Conservation (phyloP, 2,888 invertebrate species). For the Drosophila demipolita region DNA sequence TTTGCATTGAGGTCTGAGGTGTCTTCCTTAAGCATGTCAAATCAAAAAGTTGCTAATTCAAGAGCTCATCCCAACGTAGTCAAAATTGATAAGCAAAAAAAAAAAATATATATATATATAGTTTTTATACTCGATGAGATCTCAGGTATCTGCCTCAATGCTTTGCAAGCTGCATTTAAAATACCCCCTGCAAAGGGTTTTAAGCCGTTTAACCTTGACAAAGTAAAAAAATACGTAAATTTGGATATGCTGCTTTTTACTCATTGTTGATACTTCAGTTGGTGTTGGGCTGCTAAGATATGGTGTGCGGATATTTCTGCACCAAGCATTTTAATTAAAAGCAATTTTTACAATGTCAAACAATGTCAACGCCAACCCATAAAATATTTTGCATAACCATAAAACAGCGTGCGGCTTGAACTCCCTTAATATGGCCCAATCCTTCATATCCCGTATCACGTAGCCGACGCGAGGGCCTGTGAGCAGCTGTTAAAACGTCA, state of each 20-base stretch:
- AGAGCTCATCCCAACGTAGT: background rate
- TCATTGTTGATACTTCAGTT: background rate
- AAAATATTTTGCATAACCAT: conserved; percentile 60
- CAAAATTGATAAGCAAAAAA: background rate
- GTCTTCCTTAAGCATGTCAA: background rate
- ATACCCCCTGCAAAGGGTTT: background rate
- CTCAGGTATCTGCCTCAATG: background rate
- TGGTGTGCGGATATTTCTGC: conserved; percentile 29
- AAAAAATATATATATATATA: background rate
- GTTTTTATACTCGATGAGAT: background rate
- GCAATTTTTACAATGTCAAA: conserved; percentile 70
- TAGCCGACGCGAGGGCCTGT: conserved; percentile 28
- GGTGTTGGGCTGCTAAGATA: background rate
- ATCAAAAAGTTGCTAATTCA: background rate
- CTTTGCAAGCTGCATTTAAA: background rate
- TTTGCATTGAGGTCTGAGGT: background rate
- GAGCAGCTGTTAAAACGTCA: conserved; percentile 64
- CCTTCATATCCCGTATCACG: conserved; percentile 14
- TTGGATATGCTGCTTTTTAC: background rate
- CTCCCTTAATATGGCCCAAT: background rate
- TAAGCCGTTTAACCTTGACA: background rate
- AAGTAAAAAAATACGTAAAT: background rate
- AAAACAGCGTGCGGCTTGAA: conserved; percentile 31
- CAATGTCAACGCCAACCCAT: conserved; percentile 54
- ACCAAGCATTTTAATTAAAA: conserved; percentile 69